Evolutionary conservation across 1,140 invertebrate species (phyloP).

Genomic region (Argopecten irradians): DNA sequence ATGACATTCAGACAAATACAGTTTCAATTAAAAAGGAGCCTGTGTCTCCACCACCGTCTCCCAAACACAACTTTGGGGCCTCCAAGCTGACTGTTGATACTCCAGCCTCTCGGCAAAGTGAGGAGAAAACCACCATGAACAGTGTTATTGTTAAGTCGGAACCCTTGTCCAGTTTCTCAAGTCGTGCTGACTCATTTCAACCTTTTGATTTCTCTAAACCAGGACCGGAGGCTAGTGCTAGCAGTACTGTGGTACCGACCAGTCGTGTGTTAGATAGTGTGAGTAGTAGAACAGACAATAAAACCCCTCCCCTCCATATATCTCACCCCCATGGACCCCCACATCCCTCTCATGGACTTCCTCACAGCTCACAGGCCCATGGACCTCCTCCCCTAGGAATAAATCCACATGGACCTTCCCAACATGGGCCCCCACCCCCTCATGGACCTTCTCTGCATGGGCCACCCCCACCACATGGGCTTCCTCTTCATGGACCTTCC

Average conservation of each 20-base stretch:
- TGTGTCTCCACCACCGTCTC: constrained; percentile 73
- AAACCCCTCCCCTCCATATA: neutral
- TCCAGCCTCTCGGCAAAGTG: neutral
- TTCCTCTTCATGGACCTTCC: neutral
- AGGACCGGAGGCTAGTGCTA: neutral
- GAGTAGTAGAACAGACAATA: constrained; percentile 1
- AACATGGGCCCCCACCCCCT: neutral
- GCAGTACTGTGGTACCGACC: neutral
- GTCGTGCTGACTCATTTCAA: neutral
- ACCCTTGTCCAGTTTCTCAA: neutral
- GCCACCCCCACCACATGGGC: neutral
- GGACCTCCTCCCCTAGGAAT: neutral
- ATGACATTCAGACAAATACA: neutral
- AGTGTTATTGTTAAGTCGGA: neutral
- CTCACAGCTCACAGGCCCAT: neutral
- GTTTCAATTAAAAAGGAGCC: constrained; percentile 48
- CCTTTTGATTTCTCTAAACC: neutral
- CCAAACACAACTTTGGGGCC: constrained; percentile 43
- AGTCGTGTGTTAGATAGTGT: neutral
- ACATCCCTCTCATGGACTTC: neutral
- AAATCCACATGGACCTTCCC: neutral
- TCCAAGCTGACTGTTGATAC: neutral
- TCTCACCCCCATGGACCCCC: neutral
- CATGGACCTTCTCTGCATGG: neutral
- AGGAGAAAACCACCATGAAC: neutral